Percentiles rank a stretch among this genome's conserved stretches.
Conservation (phyloP, 2,888 invertebrate species). For the Hydraecia micacea region DNA sequence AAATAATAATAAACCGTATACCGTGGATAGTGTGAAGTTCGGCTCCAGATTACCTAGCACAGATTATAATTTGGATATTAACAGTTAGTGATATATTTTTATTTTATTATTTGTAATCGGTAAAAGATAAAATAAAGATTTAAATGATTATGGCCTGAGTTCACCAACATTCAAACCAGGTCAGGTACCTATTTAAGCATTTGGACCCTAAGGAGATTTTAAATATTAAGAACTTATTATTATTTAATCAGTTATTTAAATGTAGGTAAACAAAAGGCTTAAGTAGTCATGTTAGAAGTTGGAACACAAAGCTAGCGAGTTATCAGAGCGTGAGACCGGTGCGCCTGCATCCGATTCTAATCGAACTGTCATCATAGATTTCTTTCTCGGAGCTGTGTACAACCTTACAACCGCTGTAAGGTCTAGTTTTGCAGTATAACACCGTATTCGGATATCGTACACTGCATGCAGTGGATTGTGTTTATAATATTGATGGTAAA, state of each 20-base stretch:
- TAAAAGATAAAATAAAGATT: no score
- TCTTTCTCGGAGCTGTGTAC: neutral
- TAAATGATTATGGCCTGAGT: neutral
- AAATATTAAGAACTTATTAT: neutral
- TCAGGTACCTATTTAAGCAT: neutral
- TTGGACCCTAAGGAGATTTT: neutral
- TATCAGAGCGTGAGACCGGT: neutral
- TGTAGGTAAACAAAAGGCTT: neutral
- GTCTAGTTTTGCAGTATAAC: slow-evolving; percentile 1
- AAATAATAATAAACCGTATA: neutral
- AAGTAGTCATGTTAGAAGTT: neutral
- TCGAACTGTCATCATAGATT: slow-evolving; percentile 38
- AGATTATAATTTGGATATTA: neutral
- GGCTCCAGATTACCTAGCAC: neutral
- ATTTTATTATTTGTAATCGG: neutral
- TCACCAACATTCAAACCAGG: neutral
- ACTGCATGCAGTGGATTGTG: neutral
- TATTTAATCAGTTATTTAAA: neutral
- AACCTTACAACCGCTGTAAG: neutral
- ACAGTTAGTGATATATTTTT: neutral
- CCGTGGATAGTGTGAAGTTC: neutral
- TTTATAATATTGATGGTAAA: neutral
- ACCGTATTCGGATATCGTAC: neutral
- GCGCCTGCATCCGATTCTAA: slow-evolving; percentile 27
- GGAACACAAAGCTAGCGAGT: slow-evolving; percentile 11